Conservation (phyloP, 1,140 invertebrate species). For the Platyscapa corneri region DNA sequence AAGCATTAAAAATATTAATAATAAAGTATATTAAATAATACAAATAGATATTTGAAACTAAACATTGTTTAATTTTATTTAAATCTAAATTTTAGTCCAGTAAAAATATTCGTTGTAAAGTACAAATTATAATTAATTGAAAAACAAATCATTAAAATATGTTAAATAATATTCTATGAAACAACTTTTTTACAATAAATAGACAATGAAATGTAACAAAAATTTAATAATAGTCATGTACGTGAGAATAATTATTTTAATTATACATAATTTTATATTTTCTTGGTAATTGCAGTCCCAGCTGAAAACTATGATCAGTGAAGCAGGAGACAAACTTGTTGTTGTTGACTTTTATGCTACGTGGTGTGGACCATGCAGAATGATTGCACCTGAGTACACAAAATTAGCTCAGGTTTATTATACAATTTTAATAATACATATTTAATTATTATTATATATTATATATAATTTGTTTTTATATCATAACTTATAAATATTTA, state of each 20-base stretch:
- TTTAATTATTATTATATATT: background rate
- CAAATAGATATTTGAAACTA: background rate
- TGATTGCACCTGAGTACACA: constrained; percentile 88
- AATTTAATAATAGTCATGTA: no score
- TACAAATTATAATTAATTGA: constrained; percentile 5
- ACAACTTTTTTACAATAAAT: no score
- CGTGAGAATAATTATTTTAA: constrained; percentile 25
- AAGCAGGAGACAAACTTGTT: constrained; percentile 88
- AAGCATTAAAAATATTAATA: no score
- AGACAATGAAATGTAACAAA: no score
- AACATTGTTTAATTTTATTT: background rate
- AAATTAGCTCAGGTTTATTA: constrained; percentile 78
- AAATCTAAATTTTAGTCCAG: no score
- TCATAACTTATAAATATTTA: no score
- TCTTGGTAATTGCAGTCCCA: constrained; percentile 78
- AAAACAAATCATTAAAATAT: background rate
- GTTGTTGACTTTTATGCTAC: constrained; percentile 91
- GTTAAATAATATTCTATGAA: no score
- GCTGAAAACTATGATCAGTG: constrained; percentile 81
- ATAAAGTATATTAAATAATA: no score
- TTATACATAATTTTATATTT: constrained; percentile 38
- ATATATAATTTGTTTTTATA: no score
- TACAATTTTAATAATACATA: background rate
- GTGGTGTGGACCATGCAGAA: constrained; percentile 95
- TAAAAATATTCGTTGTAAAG: background rate